Evolutionary conservation across 64 coral and sea anemone species (phyloP).

Genomic region (Montipora cactus): DNA sequence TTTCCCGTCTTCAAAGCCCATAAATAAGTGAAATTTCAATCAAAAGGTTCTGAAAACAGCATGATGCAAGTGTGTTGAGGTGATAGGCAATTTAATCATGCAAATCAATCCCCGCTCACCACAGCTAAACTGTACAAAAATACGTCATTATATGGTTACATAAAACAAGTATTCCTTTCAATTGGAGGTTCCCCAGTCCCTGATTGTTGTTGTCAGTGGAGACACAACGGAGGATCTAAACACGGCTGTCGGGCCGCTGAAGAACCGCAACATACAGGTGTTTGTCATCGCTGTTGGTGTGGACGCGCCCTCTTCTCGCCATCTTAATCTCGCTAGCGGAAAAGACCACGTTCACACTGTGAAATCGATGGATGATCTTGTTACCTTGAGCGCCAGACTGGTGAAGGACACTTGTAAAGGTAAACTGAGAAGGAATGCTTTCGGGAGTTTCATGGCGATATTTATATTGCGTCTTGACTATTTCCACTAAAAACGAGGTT

Average conservation of each 20-base stretch:
- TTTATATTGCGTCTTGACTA: no score
- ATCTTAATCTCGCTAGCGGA: slow-evolving; percentile 50
- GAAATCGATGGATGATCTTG: slow-evolving; percentile 60
- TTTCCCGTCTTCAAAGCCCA: no score
- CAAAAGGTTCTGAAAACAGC: no score
- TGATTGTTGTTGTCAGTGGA: slow-evolving; percentile 58
- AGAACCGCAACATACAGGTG: slow-evolving; percentile 54
- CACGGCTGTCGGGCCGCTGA: slow-evolving; percentile 42
- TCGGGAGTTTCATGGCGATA: neutral
- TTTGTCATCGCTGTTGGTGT: slow-evolving; percentile 81
- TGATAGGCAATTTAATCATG: no score
- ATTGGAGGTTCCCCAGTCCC: slow-evolving; percentile 56
- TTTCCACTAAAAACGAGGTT: no score
- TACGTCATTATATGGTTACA: neutral
- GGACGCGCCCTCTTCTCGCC: slow-evolving; percentile 32
- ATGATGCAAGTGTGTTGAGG: no score
- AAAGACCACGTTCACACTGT: slow-evolving; percentile 23
- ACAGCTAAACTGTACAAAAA: no score
- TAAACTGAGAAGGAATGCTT: neutral
- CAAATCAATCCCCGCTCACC: no score
- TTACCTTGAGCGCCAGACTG: slow-evolving; percentile 41
- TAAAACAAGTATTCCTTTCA: neutral
- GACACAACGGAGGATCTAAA: slow-evolving; percentile 74
- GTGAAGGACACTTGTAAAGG: slow-evolving; percentile 81
- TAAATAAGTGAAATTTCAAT: no score